Percentiles rank a stretch among this genome's conserved stretches.
Evolutionary conservation across 2,113 vertebrate species (phyloP).

Genomic region (Oryzias curvinotus): DNA sequence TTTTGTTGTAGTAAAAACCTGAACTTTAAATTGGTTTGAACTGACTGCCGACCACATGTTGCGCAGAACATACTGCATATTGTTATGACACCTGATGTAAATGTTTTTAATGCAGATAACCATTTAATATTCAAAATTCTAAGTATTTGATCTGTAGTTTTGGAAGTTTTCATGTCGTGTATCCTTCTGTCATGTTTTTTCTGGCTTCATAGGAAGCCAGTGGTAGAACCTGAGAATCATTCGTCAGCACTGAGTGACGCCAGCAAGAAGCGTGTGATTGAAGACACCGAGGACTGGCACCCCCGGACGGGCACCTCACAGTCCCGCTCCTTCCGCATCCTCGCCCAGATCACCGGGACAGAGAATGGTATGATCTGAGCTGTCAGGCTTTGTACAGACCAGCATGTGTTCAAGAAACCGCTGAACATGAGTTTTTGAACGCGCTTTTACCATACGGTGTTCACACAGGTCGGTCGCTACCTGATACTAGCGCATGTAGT

Average conservation of each 20-base stretch:
- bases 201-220: slow-evolving; percentile 76
- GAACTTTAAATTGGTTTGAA: slow-evolving; percentile 8
- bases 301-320: slow-evolving; percentile 87
- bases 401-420: no score
- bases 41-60: slow-evolving; percentile 6
- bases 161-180: not conserved
- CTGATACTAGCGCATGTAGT: no score
- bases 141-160: not conserved
- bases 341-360: slow-evolving; percentile 95
- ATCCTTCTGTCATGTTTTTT: slow-evolving; percentile 1
- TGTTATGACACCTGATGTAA: no score
- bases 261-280: slow-evolving; percentile 94
- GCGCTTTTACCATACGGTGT: no score
- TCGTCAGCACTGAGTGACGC: slow-evolving; percentile 82
- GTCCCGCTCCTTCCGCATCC: slow-evolving; percentile 95
- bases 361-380: slow-evolving; percentile 79
- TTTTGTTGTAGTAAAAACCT: not conserved
- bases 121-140: no score
- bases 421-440: no score
- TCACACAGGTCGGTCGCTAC: no score
- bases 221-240: slow-evolving; percentile 79
- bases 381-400: no score
- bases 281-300: slow-evolving; percentile 96
- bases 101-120: no score
- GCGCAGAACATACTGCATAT: not conserved